Evolutionary conservation across 2,113 vertebrate species (phyloP).

Genomic region (Trinectes maculatus): DNA sequence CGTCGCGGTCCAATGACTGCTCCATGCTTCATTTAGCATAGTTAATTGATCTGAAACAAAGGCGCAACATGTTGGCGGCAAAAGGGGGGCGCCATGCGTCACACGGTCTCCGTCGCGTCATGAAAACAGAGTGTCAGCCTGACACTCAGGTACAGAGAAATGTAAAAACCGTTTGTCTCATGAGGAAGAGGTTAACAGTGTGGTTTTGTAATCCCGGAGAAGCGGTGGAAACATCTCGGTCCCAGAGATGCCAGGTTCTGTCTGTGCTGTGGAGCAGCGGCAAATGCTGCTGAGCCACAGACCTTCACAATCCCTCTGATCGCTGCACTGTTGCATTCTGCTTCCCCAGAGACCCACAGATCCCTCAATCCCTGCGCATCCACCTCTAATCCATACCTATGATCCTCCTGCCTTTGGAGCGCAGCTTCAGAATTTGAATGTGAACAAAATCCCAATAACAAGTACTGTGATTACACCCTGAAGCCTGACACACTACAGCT

Average conservation of each 20-base stretch:
- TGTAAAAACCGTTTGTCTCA: too few species aligned
- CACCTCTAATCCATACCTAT: constrained; percentile 1
- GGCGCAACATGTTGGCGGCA: constrained; percentile 25
- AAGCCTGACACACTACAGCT: too few species aligned
- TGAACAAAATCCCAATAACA: too few species aligned
- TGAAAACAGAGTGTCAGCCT: constrained; percentile 5
- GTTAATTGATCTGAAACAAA: constrained; percentile 43
- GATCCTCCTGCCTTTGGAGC: neutral
- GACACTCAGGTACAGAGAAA: neutral
- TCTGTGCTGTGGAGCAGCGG: neutral
- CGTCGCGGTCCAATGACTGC: neutral
- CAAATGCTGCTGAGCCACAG: constrained; percentile 14
- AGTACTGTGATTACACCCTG: too few species aligned
- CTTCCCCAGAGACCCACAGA: constrained; percentile 12
- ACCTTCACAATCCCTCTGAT: constrained; percentile 15
- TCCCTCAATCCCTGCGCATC: neutral
- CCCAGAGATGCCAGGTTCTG: neutral
- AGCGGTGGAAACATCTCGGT: constrained; percentile 5
- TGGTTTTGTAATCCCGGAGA: neutral
- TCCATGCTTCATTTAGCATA: constrained; percentile 39
- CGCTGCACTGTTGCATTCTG: constrained; percentile 1
- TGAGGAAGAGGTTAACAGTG: neutral
- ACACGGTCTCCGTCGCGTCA: constrained; percentile 12
- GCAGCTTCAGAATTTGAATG: too few species aligned
- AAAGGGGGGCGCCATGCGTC: constrained; percentile 21